Evolutionary conservation across 2,113 vertebrate species (phyloP).

Genomic region (Micronycteris hirsuta): DNA sequence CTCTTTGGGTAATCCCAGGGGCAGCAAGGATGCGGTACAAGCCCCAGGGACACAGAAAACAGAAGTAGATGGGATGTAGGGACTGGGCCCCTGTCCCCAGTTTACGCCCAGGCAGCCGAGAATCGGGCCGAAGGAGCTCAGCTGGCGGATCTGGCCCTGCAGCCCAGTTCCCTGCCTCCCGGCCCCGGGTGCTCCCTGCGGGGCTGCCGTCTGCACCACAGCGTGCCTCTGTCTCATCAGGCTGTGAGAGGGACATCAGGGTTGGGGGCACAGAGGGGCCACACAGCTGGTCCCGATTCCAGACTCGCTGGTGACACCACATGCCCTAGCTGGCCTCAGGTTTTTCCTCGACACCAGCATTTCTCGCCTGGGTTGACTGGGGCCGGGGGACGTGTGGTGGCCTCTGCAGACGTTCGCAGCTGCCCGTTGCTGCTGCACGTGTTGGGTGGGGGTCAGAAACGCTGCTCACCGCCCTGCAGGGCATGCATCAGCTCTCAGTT

Average conservation of each 20-base stretch:
- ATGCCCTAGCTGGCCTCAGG: not conserved
- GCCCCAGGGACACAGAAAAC: not conserved
- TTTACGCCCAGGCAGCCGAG: not conserved
- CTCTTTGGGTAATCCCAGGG: not conserved
- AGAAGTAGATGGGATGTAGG: not conserved
- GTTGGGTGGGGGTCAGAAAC: not conserved
- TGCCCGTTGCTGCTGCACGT: not conserved
- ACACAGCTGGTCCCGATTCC: not conserved
- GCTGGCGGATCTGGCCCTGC: not conserved
- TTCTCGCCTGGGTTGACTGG: not conserved
- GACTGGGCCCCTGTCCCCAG: not conserved
- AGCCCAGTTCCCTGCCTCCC: not conserved
- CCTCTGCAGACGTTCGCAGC: not conserved
- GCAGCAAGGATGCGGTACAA: not conserved
- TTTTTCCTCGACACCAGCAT: not conserved
- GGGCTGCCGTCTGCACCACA: not conserved
- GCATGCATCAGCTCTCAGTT: too few species aligned
- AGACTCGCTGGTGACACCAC: not conserved
- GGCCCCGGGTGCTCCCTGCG: not conserved
- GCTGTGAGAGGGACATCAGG: not conserved
- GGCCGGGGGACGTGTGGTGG: too few species aligned
- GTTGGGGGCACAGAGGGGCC: too few species aligned
- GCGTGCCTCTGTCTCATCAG: not conserved
- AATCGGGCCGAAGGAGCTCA: not conserved
- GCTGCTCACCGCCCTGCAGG: rapidly evolving